phyloP scores from a whole-genome alignment of 92 coral and sea anemone species.

The Palythoa grandis region DNA sequence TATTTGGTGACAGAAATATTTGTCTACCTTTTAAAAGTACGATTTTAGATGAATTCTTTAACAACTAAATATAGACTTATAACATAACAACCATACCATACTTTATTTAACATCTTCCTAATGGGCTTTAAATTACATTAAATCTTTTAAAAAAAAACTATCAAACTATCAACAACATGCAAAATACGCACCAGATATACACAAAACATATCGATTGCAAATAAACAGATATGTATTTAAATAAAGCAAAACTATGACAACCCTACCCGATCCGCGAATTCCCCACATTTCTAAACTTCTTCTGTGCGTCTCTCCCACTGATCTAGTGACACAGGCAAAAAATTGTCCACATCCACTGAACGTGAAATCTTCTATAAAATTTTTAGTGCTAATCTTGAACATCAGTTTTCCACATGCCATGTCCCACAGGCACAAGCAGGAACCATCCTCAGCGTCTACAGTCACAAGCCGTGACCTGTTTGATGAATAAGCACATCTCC shows the following conservation, averaged over 20 bases:
- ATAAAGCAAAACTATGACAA: not conserved
- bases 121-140: no score
- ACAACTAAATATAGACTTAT: no score
- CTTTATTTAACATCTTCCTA: no score
- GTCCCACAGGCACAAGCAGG: conserved; percentile 31
- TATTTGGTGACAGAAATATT: no score
- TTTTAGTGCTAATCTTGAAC: not conserved
- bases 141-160: no score
- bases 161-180: no score
- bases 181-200: no score
- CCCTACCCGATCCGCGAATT: conserved; percentile 7
- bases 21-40: no score
- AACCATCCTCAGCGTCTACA: conserved; percentile 2
- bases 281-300: conserved; percentile 22
- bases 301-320: not conserved
- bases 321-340: conserved; percentile 22
- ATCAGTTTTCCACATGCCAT: conserved; percentile 14
- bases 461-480: conserved; percentile 16
- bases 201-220: no score
- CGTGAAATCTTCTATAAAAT: not conserved
- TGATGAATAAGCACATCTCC: conserved; percentile 15
- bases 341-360: conserved; percentile 18
- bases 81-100: no score
- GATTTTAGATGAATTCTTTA: no score
- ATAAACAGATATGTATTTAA: not conserved